phyloP scores from a whole-genome alignment of 2,888 invertebrate species.

The Cremastinae sp. region DNA sequence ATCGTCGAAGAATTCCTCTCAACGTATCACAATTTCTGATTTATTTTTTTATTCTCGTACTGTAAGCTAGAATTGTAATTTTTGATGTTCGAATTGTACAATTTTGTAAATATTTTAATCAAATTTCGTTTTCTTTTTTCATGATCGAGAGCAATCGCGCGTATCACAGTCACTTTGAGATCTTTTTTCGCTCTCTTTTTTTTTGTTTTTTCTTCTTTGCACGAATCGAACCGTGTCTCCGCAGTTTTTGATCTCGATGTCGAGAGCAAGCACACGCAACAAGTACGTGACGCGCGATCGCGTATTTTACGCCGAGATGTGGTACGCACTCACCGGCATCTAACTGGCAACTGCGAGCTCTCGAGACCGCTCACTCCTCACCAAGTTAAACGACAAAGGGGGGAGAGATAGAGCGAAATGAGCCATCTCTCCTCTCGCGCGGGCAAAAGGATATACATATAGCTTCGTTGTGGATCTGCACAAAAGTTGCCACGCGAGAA shows the following conservation, averaged over 20 bases:
- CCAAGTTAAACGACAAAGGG: conserved; percentile 29
- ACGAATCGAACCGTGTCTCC: conserved; percentile 22
- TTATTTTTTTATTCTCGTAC: too few relatives aligned
- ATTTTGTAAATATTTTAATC: too few relatives aligned
- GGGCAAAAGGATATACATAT: conserved; percentile 40
- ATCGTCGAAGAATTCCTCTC: too few relatives aligned
- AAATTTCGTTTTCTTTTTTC: too few relatives aligned
- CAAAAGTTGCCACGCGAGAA: conserved; percentile 7
- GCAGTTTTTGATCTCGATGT: conserved; percentile 12
- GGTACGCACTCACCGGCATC: conserved; percentile 70
- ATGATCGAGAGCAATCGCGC: background rate
- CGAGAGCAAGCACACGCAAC: background rate
- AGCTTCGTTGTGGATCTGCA: background rate
- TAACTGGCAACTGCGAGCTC: conserved; percentile 73
- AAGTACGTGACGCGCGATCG: background rate
- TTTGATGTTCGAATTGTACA: too few relatives aligned
- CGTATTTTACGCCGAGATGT: conserved; percentile 24
- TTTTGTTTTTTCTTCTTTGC: conserved; percentile 1
- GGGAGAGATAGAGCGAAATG: conserved; percentile 26
- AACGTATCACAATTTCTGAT: too few relatives aligned
- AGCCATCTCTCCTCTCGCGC: conserved; percentile 58
- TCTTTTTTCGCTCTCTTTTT: too few relatives aligned
- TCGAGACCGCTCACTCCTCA: conserved; percentile 50
- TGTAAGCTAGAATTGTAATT: too few relatives aligned
- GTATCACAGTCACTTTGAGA: background rate